phyloP scores from a whole-genome alignment of 2,113 vertebrate species.

The Limnothrissa miodon region DNA sequence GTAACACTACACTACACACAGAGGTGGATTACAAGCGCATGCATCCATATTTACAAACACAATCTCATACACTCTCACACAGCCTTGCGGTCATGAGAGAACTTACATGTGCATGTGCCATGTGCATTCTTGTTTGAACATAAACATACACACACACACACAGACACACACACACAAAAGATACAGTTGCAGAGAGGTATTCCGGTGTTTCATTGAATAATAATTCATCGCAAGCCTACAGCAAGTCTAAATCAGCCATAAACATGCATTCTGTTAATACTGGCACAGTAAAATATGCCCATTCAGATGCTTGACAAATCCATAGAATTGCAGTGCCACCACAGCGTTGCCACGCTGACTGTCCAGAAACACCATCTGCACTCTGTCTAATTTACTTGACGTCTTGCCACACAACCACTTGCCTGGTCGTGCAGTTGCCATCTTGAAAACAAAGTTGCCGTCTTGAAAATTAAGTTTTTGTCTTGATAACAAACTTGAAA shows the following conservation, averaged over 20 bases:
- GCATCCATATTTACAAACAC: background rate
- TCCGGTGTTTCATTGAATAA: too few species aligned
- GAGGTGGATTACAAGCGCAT: background rate
- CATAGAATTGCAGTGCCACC: background rate
- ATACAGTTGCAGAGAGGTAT: background rate
- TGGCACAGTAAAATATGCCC: background rate
- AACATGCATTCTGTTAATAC: background rate
- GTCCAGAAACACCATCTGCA: conserved; percentile 17
- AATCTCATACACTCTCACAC: background rate
- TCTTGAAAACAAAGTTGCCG: too few species aligned
- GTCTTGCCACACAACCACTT: too few species aligned
- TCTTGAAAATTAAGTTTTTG: too few species aligned
- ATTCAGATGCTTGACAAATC: background rate
- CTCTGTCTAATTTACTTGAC: too few species aligned
- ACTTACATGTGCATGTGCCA: background rate
- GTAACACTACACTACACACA: conserved; percentile 25
- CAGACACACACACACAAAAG: background rate
- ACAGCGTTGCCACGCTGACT: background rate
- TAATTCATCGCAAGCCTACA: too few species aligned
- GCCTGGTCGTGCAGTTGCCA: too few species aligned
- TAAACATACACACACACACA: too few species aligned
- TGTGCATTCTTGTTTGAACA: background rate
- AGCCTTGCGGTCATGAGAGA: background rate
- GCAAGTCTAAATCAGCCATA: too few species aligned
- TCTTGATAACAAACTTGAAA: too few species aligned